Conservation (phyloP, 2,797 vertebrate species). For the Loriculus beryllinus region DNA sequence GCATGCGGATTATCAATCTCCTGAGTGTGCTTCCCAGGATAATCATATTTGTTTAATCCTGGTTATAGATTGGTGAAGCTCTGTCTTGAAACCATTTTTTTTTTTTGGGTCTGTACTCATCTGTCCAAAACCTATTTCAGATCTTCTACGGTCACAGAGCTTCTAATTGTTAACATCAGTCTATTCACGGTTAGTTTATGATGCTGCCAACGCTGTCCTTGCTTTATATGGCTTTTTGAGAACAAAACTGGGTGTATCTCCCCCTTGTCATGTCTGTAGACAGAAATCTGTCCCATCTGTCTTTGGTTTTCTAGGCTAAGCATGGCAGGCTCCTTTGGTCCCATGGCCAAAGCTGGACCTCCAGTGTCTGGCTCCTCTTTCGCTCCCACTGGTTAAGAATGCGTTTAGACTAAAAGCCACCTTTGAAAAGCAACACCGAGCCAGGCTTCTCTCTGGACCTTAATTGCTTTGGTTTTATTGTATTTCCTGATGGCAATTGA, state of each 20-base stretch:
- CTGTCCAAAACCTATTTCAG: not conserved
- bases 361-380: not conserved
- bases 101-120: not conserved
- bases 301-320: not conserved
- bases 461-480: not conserved
- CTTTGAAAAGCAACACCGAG: not conserved
- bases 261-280: not conserved
- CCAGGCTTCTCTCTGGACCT: not conserved
- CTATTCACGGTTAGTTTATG: not conserved
- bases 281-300: not conserved
- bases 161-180: not conserved
- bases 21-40: not conserved
- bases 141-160: not conserved
- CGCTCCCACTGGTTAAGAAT: not conserved
- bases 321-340: not conserved
- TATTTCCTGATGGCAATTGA: not conserved
- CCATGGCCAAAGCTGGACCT: not conserved
- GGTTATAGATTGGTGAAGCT: not conserved
- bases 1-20: not conserved
- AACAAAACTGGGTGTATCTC: not conserved
- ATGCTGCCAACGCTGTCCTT: not conserved
- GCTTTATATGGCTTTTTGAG: not conserved
- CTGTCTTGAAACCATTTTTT: not conserved
- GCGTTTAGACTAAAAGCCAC: not conserved
- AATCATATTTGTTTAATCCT: not conserved